Evolutionary conservation across 1,140 invertebrate genomes (phyloP).

Genomic region (Zaprionus ghesquierei): DNA sequence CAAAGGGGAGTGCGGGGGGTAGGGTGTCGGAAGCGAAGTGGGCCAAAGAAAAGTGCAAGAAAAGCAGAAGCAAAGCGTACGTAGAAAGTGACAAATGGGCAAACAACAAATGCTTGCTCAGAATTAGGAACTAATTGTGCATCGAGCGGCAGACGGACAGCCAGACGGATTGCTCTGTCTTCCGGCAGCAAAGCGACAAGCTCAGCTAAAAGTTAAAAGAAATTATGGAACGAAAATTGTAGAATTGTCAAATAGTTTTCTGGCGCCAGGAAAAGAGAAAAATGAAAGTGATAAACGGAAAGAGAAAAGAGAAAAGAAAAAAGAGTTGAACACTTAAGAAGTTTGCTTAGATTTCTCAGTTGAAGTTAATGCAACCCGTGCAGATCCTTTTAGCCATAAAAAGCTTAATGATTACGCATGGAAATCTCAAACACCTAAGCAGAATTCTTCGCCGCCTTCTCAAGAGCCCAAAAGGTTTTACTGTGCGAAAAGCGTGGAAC

Average conservation of each 20-base stretch:
- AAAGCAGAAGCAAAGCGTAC: slow-evolving; percentile 12
- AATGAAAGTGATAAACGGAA: background rate
- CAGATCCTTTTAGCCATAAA: background rate
- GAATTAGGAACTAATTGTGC: slow-evolving; percentile 39
- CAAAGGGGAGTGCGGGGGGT: background rate
- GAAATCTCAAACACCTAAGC: slow-evolving; percentile 40
- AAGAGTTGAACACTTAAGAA: too few species aligned
- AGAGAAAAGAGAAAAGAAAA: slow-evolving; percentile 25
- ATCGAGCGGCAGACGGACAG: background rate
- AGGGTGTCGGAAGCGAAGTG: slow-evolving; percentile 11
- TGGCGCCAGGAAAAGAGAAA: background rate
- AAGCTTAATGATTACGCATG: slow-evolving; percentile 11
- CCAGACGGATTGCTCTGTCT: slow-evolving; percentile 12
- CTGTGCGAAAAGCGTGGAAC: slow-evolving; percentile 11
- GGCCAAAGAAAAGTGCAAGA: slow-evolving; percentile 37
- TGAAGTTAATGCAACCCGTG: too few species aligned
- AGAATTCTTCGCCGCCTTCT: background rate
- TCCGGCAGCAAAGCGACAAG: slow-evolving; percentile 41
- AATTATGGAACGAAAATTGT: background rate
- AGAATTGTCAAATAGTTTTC: background rate
- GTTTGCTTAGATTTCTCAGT: too few species aligned
- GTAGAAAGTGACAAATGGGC: slow-evolving; percentile 16
- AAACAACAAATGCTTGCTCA: slow-evolving; percentile 57
- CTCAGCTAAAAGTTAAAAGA: slow-evolving; percentile 4
- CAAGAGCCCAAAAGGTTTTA: background rate